These are phyloP conservation scores for Oscheius myriophilus DNA, from an alignment of 2,888 invertebrate genomes.

Conservation along the genomic window DNA sequence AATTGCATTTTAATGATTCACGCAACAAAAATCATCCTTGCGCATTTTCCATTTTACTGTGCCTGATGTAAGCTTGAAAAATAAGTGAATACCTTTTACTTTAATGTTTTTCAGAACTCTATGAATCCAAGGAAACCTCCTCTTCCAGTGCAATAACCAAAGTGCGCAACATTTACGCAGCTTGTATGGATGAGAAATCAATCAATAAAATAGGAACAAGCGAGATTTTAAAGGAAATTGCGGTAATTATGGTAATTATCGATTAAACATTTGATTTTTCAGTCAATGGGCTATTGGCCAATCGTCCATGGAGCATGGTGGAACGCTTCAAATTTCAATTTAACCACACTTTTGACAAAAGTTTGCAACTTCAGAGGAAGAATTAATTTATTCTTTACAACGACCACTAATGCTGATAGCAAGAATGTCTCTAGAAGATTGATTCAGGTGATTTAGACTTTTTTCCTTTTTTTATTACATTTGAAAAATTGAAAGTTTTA, in stretches of 20 bases:
- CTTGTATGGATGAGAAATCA: conserved; percentile 61
- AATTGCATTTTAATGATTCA: no score
- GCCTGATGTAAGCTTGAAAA: neutral
- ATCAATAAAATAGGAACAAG: conserved; percentile 48
- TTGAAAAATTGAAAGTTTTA: neutral
- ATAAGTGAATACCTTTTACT: neutral
- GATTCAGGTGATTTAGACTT: conserved; percentile 15
- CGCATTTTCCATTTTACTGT: no score
- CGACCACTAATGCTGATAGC: neutral
- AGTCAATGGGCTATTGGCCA: conserved; percentile 59
- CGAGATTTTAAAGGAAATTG: conserved; percentile 53
- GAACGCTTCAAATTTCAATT: conserved; percentile 39
- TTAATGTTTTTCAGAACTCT: conserved; percentile 54
- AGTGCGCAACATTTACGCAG: conserved; percentile 57
- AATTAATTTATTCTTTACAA: conserved; percentile 11
- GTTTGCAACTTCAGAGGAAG: conserved; percentile 50
- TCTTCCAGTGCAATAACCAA: conserved; percentile 61
- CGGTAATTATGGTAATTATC: conserved; percentile 38
- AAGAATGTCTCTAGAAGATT: conserved; percentile 23
- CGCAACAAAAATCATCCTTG: no score
- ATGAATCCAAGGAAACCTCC: conserved; percentile 47
- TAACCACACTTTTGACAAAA: conserved; percentile 54
- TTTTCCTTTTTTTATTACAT: no score
- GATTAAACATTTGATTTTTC: conserved; percentile 8
- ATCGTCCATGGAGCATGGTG: conserved; percentile 56